Percentiles rank a stretch among this genome's conserved stretches.
Conservation (phyloP, 2,888 invertebrate genomes). For the Ennomos erosarius region DNA sequence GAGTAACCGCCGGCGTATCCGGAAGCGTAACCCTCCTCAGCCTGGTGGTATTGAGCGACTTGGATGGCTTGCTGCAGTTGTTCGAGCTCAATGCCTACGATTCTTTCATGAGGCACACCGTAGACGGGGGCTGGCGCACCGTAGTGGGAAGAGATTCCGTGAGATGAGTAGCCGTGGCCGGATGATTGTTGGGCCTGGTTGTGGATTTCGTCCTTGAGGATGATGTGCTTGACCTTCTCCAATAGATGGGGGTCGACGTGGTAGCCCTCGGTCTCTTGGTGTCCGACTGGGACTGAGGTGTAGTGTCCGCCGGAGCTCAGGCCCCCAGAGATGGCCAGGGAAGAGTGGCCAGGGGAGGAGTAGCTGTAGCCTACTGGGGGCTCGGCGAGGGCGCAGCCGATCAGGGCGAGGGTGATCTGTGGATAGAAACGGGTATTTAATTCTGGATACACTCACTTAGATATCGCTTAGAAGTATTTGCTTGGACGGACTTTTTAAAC, state of each 20-base stretch:
- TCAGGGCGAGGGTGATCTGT: slow-evolving; percentile 89
- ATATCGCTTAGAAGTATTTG: too few relatives aligned
- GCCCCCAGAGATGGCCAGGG: slow-evolving; percentile 87
- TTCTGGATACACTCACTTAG: neutral
- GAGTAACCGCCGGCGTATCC: slow-evolving; percentile 67
- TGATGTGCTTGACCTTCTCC: slow-evolving; percentile 93
- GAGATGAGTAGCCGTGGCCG: slow-evolving; percentile 72
- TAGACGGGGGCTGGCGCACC: slow-evolving; percentile 89
- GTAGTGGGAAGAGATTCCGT: slow-evolving; percentile 87
- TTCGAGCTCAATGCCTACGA: slow-evolving; percentile 93
- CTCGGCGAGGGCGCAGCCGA: slow-evolving; percentile 91
- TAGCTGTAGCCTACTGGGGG: slow-evolving; percentile 90
- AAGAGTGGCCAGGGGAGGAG: slow-evolving; percentile 65
- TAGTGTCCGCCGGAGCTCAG: slow-evolving; percentile 90
- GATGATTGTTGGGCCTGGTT: slow-evolving; percentile 83
- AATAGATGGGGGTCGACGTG: slow-evolving; percentile 92
- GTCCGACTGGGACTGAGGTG: slow-evolving; percentile 67
- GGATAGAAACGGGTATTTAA: slow-evolving; percentile 22
- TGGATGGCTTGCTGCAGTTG: slow-evolving; percentile 94
- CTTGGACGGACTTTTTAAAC: too few relatives aligned
- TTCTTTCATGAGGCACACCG: slow-evolving; percentile 88
- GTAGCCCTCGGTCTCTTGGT: slow-evolving; percentile 86
- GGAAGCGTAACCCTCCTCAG: slow-evolving; percentile 81
- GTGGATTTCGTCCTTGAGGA: slow-evolving; percentile 91
- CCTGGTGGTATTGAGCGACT: slow-evolving; percentile 93